These are phyloP conservation scores for Plecturocebus donacophilus DNA, from an alignment of 2,113 vertebrate genomes.

Conservation along the genomic window DNA sequence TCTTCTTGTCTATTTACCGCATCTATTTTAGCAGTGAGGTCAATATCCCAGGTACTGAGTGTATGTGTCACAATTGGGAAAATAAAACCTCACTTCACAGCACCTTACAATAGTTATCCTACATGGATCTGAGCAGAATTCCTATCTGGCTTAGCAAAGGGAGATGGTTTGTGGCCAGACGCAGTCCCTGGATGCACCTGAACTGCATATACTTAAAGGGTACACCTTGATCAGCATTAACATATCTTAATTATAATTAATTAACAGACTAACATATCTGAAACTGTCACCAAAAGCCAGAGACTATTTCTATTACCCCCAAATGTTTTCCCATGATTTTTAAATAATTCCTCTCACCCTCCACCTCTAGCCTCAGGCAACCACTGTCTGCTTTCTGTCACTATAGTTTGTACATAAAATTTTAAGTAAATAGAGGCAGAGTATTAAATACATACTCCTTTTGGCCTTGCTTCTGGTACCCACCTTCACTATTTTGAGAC, in stretches of 20 bases:
- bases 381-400: background rate
- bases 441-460: background rate
- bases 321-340: background rate
- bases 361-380: background rate
- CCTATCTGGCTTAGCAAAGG: background rate
- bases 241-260: background rate
- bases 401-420: background rate
- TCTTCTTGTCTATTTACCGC: background rate
- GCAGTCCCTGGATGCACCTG: background rate
- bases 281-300: constrained; percentile 18
- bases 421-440: background rate
- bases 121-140: background rate
- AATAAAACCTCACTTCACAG: background rate
- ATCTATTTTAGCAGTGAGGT: background rate
- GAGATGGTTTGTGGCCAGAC: background rate
- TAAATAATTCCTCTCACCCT: background rate
- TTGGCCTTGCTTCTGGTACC: background rate
- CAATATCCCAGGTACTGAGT: background rate
- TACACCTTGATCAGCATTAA: background rate
- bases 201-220: background rate
- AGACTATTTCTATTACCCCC: background rate
- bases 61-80: background rate
- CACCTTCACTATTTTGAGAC: background rate
- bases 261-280: background rate
- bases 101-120: background rate